phyloP scores from a whole-genome alignment of 2,888 invertebrate genomes.

The Toxonevra muliebris region DNA sequence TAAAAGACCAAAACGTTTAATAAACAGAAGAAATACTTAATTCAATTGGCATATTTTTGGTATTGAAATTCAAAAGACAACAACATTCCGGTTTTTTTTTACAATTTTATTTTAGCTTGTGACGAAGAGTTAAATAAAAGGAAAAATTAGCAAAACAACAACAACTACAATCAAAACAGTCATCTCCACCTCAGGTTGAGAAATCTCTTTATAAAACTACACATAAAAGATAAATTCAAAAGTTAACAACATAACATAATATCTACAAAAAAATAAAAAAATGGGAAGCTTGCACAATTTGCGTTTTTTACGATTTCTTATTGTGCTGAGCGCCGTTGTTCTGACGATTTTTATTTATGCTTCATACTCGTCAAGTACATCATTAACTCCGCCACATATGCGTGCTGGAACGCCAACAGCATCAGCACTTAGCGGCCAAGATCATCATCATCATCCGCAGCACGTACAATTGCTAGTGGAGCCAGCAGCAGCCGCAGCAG shows the following conservation, averaged over 20 bases:
- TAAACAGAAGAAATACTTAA: too few species aligned
- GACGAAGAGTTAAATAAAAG: conserved; percentile 12
- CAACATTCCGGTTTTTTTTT: conserved; percentile 24
- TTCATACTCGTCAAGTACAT: conserved; percentile 64
- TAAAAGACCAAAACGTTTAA: too few species aligned
- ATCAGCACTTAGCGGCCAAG: conserved; percentile 23
- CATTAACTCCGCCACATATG: conserved; percentile 54
- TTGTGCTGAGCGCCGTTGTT: conserved; percentile 64
- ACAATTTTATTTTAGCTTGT: conserved; percentile 19
- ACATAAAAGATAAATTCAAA: not conserved
- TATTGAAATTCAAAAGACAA: conserved; percentile 26
- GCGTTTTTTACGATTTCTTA: conserved; percentile 65
- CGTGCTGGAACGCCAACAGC: conserved; percentile 34
- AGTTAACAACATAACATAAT: conserved; percentile 28
- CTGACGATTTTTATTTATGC: conserved; percentile 67
- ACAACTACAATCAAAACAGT: not conserved
- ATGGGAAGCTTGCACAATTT: conserved; percentile 61
- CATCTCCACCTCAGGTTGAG: not conserved
- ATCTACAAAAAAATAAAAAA: conserved; percentile 35
- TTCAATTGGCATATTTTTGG: too few species aligned
- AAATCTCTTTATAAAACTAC: not conserved
- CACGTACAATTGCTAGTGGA: not conserved
- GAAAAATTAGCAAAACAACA: conserved; percentile 15
- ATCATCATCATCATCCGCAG: conserved; percentile 29
- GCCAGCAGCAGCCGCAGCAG: conserved; percentile 11